Evolutionary conservation across 2,797 vertebrate genomes (phyloP).

Genomic region (Chaenodraco wilsoni): DNA sequence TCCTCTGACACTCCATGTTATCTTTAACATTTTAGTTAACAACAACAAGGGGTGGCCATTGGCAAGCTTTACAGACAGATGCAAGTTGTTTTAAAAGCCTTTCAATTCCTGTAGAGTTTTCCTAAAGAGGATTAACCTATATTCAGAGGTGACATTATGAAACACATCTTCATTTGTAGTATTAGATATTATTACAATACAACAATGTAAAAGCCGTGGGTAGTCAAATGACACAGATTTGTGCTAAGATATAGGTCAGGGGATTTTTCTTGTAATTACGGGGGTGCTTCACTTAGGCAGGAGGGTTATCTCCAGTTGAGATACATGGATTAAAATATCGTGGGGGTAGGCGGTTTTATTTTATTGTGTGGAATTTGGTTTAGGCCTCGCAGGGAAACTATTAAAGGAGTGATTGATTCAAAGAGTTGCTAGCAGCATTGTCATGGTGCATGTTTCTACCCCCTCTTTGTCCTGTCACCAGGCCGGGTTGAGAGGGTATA

Average conservation of each 20-base stretch:
- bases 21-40: neutral
- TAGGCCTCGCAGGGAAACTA: constrained; percentile 58
- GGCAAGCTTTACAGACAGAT: constrained; percentile 63
- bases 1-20: constrained; percentile 5
- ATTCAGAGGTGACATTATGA: constrained; percentile 52
- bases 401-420: constrained; percentile 76
- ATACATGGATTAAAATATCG: constrained; percentile 66
- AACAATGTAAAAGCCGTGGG: constrained; percentile 60
- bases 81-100: constrained; percentile 70
- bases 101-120: constrained; percentile 70
- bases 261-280: constrained; percentile 58
- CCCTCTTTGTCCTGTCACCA: constrained; percentile 62
- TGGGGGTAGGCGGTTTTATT: constrained; percentile 16
- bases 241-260: constrained; percentile 68
- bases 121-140: constrained; percentile 77
- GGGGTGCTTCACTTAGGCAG: constrained; percentile 32
- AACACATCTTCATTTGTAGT: constrained; percentile 50
- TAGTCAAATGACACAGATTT: constrained; percentile 53
- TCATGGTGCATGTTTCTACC: constrained; percentile 61
- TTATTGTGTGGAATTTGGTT: constrained; percentile 38
- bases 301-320: constrained; percentile 35
- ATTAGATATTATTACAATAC: constrained; percentile 47
- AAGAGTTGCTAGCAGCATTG: constrained; percentile 71
- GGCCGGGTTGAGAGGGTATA: constrained; percentile 59
- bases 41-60: constrained; percentile 42